Base-by-base conservation (phyloP, 2,797 vertebrate species). In the Monodelphis domestica region DNA sequence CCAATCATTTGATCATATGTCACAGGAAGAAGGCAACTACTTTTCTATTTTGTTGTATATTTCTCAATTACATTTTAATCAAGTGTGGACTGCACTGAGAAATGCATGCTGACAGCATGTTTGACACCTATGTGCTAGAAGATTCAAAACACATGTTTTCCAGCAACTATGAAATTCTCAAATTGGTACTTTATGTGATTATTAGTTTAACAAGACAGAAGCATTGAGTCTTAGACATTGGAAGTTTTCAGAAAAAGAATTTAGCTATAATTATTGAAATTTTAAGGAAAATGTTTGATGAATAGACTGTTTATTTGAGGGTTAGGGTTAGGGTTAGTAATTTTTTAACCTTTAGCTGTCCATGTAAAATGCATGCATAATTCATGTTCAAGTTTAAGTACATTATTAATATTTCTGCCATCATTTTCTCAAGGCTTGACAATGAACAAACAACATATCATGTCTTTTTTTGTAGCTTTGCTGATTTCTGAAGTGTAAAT, bases 161-260 rank as follows among this genome's bases (percentile, higher is more conserved):
- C 90, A 89, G 0, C 56, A 89, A 51, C 92, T 89, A 9, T 91
- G 95, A 96, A 97, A 96, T 94, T 90, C 9, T 97, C 87, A 52
- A 93, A 88, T 92, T 14, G 91, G 55, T 51, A 89, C 51, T 97
- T 92, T 51, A 3, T 94, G 90, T 95, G 93, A 94, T 96, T 97
- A 96, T 97, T 91, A 96, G 59, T 94, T 95, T 29, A 96, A 96
- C 53, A 95, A 95, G 93, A 94, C 89, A 92, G 63, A 95, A 93
- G 28, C 30, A 92, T 94, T 95, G 97, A 94, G 33, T 93, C n/a
- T 63, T 54, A 92, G 17, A 78, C 89, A 92, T 95, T 94, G 96
- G 95, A 93, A 15, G 38, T 33, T 94, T 96, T 95, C 90, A 89
- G 51, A 96, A 94, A 91, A 94, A 95, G 55, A 95, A 26, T 78